Base-by-base conservation (phyloP, 2,113 vertebrate species). In the Tetrax tetrax region DNA sequence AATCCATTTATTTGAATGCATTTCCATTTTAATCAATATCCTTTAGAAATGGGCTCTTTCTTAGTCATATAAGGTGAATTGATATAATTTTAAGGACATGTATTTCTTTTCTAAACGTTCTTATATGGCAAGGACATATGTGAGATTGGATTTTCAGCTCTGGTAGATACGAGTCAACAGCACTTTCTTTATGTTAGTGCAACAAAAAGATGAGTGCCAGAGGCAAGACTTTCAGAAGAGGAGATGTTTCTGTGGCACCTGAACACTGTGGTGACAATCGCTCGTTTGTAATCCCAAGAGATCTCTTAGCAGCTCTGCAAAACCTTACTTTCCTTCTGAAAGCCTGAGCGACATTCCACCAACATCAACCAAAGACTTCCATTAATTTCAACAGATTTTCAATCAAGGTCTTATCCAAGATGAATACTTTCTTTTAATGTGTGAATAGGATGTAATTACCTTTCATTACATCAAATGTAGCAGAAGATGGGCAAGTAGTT, bases 1-100 rank as follows among this genome's bases (percentile, higher is more conserved):
- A 98, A 97, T 97, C 95, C 98, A 97, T 98, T 98, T 97, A 98
- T 98, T 98, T 98, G 97, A 98, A 98, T 98, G 95, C 82, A 98
- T 98, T 98, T 98, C 97, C 98, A 98, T 98, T 98, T 98, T 98
- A 98, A 98, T 98, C 97, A 96, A 95, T 78, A 94, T 97, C 86
- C 77, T 93, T 97, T 95, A 90, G 95, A 97, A 97, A 96, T 96
- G 13, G 57, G 65, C 82, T 97, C 90, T 98, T 96, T 96, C 94
- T 96, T 82, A 71, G 17, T 93, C 96, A 92, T 72, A 35, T 96
- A 97, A 97, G 98, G 97, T 97, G 97, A 98, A 96, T 86, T 90
- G 81, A 97, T 96, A 87, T 94, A 90, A 95, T 97, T 98, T 94
- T 97, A 96, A 97, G 90, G 96, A 94, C 96, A 91, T 54, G 63